Percentiles rank a stretch among this genome's conserved stretches.
These are phyloP conservation scores for Arbacia lixula DNA, from an alignment of 53 echinoderm and acorn worm genomes.

Conservation along the genomic window DNA sequence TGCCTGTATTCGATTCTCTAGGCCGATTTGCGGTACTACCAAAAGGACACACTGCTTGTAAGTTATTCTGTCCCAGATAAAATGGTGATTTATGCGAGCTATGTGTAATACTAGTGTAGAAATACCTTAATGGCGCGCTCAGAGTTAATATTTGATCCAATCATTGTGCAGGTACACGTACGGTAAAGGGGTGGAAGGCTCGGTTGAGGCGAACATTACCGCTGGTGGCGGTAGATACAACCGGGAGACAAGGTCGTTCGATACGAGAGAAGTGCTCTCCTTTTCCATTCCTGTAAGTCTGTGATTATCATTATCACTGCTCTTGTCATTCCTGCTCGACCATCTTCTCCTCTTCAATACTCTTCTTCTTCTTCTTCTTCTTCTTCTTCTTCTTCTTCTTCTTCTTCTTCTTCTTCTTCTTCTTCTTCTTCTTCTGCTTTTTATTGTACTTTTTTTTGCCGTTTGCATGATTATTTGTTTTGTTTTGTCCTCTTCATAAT, in stretches of 20 bases:
- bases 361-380: not conserved
- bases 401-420: not conserved
- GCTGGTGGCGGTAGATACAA: not conserved
- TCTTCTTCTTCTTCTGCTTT: too few relatives aligned
- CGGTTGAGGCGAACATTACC: conserved; percentile 15
- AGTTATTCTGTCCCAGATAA: too few relatives aligned
- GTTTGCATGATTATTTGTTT: too few relatives aligned
- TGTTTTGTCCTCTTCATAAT: too few relatives aligned
- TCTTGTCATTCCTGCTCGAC: not conserved
- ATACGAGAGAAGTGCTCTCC: not conserved
- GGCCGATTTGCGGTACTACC: too few relatives aligned
- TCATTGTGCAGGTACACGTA: conserved; percentile 63
- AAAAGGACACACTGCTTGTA: too few relatives aligned
- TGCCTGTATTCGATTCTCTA: too few relatives aligned
- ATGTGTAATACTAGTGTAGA: too few relatives aligned
- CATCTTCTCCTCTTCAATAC: not conserved
- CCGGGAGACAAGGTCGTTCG: not conserved
- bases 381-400: not conserved
- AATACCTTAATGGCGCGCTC: too few relatives aligned
- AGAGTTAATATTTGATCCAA: too few relatives aligned
- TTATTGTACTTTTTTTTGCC: too few relatives aligned
- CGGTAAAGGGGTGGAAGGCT: conserved; percentile 75
- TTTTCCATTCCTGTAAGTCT: conserved; percentile 3
- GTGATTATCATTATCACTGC: not conserved
- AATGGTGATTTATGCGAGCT: too few relatives aligned